A percentile compares a stretch with the other conserved stretches of the same genome.
Evolutionary conservation across 2,888 invertebrate genomes (phyloP).

Genomic region (Euzophera pinguis): DNA sequence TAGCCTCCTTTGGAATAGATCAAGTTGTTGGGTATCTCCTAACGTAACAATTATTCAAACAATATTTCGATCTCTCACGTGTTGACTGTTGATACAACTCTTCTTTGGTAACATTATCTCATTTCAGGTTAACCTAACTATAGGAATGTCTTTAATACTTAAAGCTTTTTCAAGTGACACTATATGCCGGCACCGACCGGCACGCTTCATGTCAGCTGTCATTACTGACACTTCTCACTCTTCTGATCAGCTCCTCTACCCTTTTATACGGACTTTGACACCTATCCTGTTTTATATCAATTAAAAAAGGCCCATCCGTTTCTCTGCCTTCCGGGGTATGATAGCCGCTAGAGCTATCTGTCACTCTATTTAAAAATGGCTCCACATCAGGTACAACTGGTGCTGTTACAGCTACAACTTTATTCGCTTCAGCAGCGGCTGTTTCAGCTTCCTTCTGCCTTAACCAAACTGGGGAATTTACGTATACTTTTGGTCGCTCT

Average conservation of each 20-base stretch:
- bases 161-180: conserved; percentile 48
- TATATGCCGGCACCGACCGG: conserved; percentile 62
- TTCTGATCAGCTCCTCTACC: conserved; percentile 64
- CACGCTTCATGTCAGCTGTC: conserved; percentile 73
- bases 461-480: conserved; percentile 81
- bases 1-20: too few relatives aligned
- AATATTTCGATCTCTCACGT: neutral
- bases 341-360: conserved; percentile 58
- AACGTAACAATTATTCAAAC: neutral
- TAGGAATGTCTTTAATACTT: conserved; percentile 23
- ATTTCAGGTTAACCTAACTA: conserved; percentile 3
- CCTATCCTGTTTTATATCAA: conserved; percentile 51
- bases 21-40: too few relatives aligned
- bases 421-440: conserved; percentile 41
- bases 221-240: conserved; percentile 61
- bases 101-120: conserved; percentile 1
- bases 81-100: neutral
- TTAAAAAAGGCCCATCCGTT: conserved; percentile 61
- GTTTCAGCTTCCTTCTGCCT: conserved; percentile 67
- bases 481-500: conserved; percentile 78
- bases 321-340: conserved; percentile 64
- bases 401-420: conserved; percentile 30
- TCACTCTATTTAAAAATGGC: conserved; percentile 55
- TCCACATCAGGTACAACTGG: conserved; percentile 53
- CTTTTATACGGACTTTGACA: conserved; percentile 68